These are phyloP conservation scores for Sebastiscus tertius DNA, from an alignment of 2,797 vertebrate genomes.

Conservation along the genomic window DNA sequence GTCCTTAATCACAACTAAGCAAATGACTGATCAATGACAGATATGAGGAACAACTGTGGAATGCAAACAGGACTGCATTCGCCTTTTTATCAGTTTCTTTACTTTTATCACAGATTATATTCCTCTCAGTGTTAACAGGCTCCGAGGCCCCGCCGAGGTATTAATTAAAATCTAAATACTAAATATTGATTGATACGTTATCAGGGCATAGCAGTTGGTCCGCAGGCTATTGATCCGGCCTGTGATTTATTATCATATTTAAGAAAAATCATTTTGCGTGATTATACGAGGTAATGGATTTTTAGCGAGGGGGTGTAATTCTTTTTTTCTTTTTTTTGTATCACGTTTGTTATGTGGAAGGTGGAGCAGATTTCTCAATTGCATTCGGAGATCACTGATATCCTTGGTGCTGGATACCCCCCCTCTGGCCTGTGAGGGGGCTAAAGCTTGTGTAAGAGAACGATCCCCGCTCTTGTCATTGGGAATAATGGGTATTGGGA, in stretches of 20 bases:
- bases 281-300: conserved; percentile 98
- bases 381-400: conserved; percentile 89
- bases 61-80: conserved; percentile 81
- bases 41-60: conserved; percentile 91
- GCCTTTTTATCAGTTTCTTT: conserved; percentile 67
- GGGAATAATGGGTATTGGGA: conserved; percentile 92
- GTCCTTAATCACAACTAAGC: conserved; percentile 88
- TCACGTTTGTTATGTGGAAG: conserved; percentile 87
- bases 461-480: conserved; percentile 89
- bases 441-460: conserved; percentile 84
- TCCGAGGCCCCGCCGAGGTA: conserved; percentile 85
- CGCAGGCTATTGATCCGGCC: conserved; percentile 93
- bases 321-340: conserved; percentile 87
- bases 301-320: conserved; percentile 92
- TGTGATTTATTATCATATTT: conserved; percentile 99
- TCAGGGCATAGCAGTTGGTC: conserved; percentile 96
- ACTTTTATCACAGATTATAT: conserved; percentile 96
- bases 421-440: conserved; percentile 62
- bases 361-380: conserved; percentile 89
- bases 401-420: conserved; percentile 62
- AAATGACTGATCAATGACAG: conserved; percentile 92
- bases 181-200: conserved; percentile 99
- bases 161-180: conserved; percentile 99
- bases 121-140: conserved; percentile 90
- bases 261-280: conserved; percentile 99